These are phyloP conservation scores for Drosophila kohkoa DNA, from an alignment of 1,140 invertebrate genomes.

Conservation along the genomic window DNA sequence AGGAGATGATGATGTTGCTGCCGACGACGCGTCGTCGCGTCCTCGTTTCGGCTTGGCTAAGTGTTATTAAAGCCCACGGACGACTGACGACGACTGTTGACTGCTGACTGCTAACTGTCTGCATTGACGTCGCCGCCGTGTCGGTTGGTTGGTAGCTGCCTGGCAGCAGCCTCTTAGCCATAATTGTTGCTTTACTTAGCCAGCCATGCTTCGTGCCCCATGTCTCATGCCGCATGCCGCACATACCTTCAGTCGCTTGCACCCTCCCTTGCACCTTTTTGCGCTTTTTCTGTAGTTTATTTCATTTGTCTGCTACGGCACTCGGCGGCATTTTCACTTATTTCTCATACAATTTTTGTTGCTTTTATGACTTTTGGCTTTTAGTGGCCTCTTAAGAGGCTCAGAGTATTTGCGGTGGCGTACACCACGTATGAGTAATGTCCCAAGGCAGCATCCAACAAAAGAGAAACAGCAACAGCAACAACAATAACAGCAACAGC, in stretches of 20 bases:
- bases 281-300: conserved; percentile 74
- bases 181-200: conserved; percentile 81
- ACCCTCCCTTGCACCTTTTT: conserved; percentile 58
- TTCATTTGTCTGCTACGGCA: conserved; percentile 74
- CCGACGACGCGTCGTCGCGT: conserved; percentile 42
- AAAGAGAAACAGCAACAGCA: conserved; percentile 5
- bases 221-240: conserved; percentile 10
- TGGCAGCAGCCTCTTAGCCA: conserved; percentile 61
- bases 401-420: conserved; percentile 57
- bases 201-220: not conserved
- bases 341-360: conserved; percentile 55
- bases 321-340: conserved; percentile 71
- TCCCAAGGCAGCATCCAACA: conserved; percentile 40
- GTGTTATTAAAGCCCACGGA: conserved; percentile 67
- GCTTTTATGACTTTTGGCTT: conserved; percentile 82
- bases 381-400: conserved; percentile 78
- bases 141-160: not conserved
- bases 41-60: conserved; percentile 41
- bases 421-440: conserved; percentile 71
- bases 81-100: conserved; percentile 50
- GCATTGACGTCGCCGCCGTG: conserved; percentile 32
- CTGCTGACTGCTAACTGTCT: conserved; percentile 46
- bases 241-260: conserved; percentile 1
- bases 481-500: not conserved
- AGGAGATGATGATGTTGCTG: conserved; percentile 38